These are phyloP conservation scores for Hirtodrosophila confusa DNA, from an alignment of 2,888 invertebrate species.

Conservation along the genomic window DNA sequence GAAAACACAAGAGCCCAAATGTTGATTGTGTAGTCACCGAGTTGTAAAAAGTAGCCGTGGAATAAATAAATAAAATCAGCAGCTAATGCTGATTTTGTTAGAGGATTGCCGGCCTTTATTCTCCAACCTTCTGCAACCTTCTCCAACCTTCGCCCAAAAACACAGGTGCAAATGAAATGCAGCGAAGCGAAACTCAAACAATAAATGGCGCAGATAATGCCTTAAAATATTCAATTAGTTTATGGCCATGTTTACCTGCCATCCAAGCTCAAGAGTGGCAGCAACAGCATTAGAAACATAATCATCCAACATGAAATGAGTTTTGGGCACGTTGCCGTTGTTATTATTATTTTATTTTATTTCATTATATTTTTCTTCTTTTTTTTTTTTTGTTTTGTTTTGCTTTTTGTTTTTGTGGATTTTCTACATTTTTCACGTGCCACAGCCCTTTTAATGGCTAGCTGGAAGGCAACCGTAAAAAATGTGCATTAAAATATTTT, in stretches of 20 bases:
- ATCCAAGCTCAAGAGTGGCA: too few species aligned
- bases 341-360: conserved; percentile 59
- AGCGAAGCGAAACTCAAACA: conserved; percentile 75
- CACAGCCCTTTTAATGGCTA: conserved; percentile 68
- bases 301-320: conserved; percentile 56
- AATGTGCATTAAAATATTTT: conserved; percentile 75
- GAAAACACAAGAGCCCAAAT: conserved; percentile 15
- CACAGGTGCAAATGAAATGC: conserved; percentile 71
- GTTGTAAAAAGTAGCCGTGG: conserved; percentile 49
- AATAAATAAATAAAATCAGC: conserved; percentile 77
- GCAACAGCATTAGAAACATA: conserved; percentile 32
- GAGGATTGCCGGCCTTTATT: conserved; percentile 24
- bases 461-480: conserved; percentile 53
- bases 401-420: conserved; percentile 10
- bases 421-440: conserved; percentile 50
- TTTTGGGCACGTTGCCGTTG: conserved; percentile 47
- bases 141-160: neutral
- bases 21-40: conserved; percentile 20
- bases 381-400: neutral
- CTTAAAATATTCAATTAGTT: conserved; percentile 78
- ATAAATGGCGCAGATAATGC: conserved; percentile 78
- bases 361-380: neutral
- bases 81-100: conserved; percentile 55
- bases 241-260: conserved; percentile 62
- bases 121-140: neutral